Percentiles rank a stretch among this genome's conserved stretches.
Evolutionary conservation across 2,113 vertebrate species (phyloP).

Genomic region (Phycodurus eques): DNA sequence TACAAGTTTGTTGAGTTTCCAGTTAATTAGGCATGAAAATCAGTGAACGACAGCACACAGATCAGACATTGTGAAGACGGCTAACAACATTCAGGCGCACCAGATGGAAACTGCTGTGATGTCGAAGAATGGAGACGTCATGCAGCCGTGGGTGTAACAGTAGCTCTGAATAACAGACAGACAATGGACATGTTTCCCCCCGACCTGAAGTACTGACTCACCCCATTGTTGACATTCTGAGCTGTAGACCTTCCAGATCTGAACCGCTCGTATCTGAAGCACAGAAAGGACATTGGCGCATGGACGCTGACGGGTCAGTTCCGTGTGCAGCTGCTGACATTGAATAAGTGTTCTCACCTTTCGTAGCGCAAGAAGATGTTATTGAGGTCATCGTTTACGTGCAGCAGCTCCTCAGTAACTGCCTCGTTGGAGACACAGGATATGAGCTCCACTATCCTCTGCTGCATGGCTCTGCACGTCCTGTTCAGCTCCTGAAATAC

Average conservation of each 20-base stretch:
- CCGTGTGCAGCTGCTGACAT: neutral
- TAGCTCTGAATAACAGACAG: neutral
- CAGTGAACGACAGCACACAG: conserved; percentile 6
- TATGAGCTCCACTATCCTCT: conserved; percentile 93
- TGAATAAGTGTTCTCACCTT: conserved; percentile 70
- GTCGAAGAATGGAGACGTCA: neutral
- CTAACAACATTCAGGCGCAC: conserved; percentile 25
- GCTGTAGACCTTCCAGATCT: conserved; percentile 80
- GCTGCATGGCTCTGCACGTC: conserved; percentile 96
- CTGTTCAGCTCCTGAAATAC: conserved; percentile 86
- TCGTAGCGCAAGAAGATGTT: conserved; percentile 95
- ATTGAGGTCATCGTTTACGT: conserved; percentile 96
- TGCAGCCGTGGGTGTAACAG: neutral
- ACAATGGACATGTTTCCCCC: neutral
- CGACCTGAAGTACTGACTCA: conserved; percentile 66
- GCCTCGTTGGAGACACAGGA: conserved; percentile 92
- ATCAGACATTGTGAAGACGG: conserved; percentile 14
- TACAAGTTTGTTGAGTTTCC: conserved; percentile 19
- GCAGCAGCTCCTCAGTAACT: conserved; percentile 93
- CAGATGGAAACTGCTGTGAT: conserved; percentile 3
- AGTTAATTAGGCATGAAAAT: conserved; percentile 26
- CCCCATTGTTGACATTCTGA: conserved; percentile 89
- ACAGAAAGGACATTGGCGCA: neutral
- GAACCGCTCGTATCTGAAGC: conserved; percentile 88
- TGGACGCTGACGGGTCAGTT: neutral